phyloP scores from a whole-genome alignment of 2,797 vertebrate species.

The Alfaro cultratus region DNA sequence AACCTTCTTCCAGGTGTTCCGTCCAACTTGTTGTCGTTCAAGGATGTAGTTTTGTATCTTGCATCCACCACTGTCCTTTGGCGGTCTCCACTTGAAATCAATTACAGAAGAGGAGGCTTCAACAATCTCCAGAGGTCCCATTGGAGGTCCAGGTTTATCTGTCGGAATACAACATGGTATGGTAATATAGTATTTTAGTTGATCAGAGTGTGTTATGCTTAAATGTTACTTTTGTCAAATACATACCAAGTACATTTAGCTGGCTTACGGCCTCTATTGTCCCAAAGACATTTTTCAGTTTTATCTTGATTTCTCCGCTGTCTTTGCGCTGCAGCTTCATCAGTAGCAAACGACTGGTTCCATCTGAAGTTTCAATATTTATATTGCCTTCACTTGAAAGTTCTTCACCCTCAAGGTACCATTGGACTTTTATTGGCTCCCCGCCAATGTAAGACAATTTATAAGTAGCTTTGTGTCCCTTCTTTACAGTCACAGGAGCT shows the following conservation, averaged over 20 bases:
- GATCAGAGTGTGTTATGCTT: background rate
- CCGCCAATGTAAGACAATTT: constrained; percentile 83
- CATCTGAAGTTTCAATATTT: constrained; percentile 79
- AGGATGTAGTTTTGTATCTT: constrained; percentile 83
- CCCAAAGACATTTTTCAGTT: constrained; percentile 89
- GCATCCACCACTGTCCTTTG: constrained; percentile 88
- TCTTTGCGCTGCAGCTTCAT: constrained; percentile 85
- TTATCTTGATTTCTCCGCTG: constrained; percentile 87
- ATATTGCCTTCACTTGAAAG: constrained; percentile 74
- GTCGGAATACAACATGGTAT: constrained; percentile 15
- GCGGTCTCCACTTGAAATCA: constrained; percentile 87
- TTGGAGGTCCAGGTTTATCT: constrained; percentile 90
- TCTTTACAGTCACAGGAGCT: constrained; percentile 82
- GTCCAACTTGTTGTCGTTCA: constrained; percentile 87
- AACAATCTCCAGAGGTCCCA: constrained; percentile 88
- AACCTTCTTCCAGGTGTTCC: constrained; percentile 88
- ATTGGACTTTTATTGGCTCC: constrained; percentile 85
- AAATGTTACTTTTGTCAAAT: background rate
- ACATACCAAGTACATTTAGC: constrained; percentile 86
- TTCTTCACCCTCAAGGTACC: constrained; percentile 88
- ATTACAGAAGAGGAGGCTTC: constrained; percentile 77
- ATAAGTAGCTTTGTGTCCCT: constrained; percentile 84
- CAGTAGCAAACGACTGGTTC: constrained; percentile 78
- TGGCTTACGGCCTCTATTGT: constrained; percentile 76
- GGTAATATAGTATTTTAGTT: background rate